phyloP scores from a whole-genome alignment of 2,797 vertebrate genomes.

The Alosa sapidissima region DNA sequence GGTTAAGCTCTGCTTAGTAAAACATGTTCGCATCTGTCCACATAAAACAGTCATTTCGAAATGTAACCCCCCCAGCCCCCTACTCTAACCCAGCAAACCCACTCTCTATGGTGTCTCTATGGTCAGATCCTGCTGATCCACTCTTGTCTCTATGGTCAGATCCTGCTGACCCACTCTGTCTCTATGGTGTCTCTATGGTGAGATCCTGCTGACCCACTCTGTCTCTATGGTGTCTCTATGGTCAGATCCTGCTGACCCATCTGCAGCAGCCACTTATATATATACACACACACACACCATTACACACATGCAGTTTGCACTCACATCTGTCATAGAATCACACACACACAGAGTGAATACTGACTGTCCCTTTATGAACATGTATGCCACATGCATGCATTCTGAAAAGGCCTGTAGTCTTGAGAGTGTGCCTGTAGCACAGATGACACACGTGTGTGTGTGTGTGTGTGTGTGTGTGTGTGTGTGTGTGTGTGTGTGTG shows the following conservation, averaged over 20 bases:
- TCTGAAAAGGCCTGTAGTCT: not conserved
- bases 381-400: not conserved
- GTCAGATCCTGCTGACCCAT: not conserved
- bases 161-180: not conserved
- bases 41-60: no score
- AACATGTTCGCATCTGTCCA: no score
- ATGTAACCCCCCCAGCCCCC: no score
- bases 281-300: not conserved
- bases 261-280: not conserved
- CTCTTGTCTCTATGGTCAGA: not conserved
- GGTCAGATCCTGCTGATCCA: not conserved
- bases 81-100: no score
- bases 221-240: not conserved
- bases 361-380: not conserved
- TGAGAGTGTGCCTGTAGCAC: no score
- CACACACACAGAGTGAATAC: not conserved
- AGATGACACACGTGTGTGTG: no score
- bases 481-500: no score
- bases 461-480: no score
- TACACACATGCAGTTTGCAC: not conserved
- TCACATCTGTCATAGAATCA: not conserved
- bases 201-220: not conserved
- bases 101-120: not conserved
- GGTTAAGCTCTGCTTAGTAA: no score
- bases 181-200: no score